These are phyloP conservation scores for Armadillidium nasatum DNA, from an alignment of 1,140 invertebrate genomes.

Conservation along the genomic window DNA sequence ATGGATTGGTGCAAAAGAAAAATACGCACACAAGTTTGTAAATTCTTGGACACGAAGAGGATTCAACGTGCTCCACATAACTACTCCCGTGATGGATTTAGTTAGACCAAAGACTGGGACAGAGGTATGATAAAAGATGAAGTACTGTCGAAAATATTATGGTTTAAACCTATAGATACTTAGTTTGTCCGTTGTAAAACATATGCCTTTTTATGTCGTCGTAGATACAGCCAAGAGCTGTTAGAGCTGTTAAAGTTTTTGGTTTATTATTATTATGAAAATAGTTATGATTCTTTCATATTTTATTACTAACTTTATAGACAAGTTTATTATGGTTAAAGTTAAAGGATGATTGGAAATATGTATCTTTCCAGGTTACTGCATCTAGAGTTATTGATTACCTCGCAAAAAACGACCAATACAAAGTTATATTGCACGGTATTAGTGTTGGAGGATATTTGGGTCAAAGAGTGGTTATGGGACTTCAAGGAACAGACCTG, in stretches of 20 bases:
- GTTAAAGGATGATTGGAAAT: too few species aligned
- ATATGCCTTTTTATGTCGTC: too few species aligned
- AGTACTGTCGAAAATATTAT: too few species aligned
- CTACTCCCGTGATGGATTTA: slow-evolving; percentile 49
- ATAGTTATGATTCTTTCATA: too few species aligned
- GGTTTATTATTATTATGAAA: too few species aligned
- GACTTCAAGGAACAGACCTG: slow-evolving; percentile 28
- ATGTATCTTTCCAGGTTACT: slow-evolving; percentile 27
- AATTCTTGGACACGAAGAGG: slow-evolving; percentile 37
- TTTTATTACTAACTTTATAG: too few species aligned
- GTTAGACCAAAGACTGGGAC: slow-evolving; percentile 51
- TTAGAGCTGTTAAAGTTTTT: too few species aligned
- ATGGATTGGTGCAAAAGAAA: slow-evolving; percentile 41
- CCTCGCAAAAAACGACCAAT: slow-evolving; percentile 30
- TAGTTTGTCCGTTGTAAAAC: too few species aligned
- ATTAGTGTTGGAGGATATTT: slow-evolving; percentile 42
- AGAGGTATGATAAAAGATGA: slow-evolving; percentile 24
- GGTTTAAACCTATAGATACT: too few species aligned
- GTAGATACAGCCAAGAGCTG: too few species aligned
- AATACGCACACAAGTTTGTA: slow-evolving; percentile 41
- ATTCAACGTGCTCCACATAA: slow-evolving; percentile 53
- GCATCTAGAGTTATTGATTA: slow-evolving; percentile 37
- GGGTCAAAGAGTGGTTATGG: slow-evolving; percentile 33
- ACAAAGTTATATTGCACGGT: slow-evolving; percentile 36
- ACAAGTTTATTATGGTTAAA: too few species aligned